Percentiles rank a stretch among this genome's conserved stretches.
Conservation (phyloP, 2,797 vertebrate genomes). For the Ctenopoma multispine region DNA sequence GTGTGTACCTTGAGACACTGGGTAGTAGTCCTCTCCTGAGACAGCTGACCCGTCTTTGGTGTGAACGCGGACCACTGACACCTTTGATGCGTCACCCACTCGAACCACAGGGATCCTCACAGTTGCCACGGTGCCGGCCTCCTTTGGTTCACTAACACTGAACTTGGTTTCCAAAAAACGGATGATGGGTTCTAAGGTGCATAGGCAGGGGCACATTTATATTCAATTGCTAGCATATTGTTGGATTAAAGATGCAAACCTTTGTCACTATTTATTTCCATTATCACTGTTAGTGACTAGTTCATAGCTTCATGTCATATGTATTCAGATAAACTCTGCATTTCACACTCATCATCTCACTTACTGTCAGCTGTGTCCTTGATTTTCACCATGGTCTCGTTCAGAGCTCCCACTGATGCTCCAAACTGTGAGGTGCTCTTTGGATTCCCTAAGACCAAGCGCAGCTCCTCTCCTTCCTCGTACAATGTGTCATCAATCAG, state of each 20-base stretch:
- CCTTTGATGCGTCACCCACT: slow-evolving; percentile 91
- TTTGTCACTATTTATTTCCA: not conserved
- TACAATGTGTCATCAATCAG: slow-evolving; percentile 89
- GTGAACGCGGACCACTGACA: slow-evolving; percentile 93
- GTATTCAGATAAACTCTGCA: not conserved
- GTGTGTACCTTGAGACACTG: slow-evolving; percentile 90
- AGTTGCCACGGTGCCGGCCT: slow-evolving; percentile 82
- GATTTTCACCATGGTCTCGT: slow-evolving; percentile 91
- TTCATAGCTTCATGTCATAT: not conserved
- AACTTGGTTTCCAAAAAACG: slow-evolving; percentile 93
- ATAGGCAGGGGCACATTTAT: not conserved
- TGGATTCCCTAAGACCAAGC: slow-evolving; percentile 90
- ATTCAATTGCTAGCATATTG: not conserved
- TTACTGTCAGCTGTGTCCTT: slow-evolving; percentile 92
- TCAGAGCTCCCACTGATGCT: slow-evolving; percentile 89
- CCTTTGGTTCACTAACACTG: slow-evolving; percentile 90
- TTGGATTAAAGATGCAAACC: not conserved
- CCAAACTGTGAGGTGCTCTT: slow-evolving; percentile 90
- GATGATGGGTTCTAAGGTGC: slow-evolving; percentile 88
- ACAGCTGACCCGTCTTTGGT: slow-evolving; percentile 95
- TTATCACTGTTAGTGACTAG: not conserved
- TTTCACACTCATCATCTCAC: slow-evolving; percentile 53
- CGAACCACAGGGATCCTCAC: slow-evolving; percentile 90
- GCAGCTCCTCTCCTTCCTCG: slow-evolving; percentile 92
- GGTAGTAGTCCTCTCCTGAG: slow-evolving; percentile 95